Evolutionary conservation across 2,797 vertebrate genomes (phyloP).

Genomic region (Crenuchus spilurus): DNA sequence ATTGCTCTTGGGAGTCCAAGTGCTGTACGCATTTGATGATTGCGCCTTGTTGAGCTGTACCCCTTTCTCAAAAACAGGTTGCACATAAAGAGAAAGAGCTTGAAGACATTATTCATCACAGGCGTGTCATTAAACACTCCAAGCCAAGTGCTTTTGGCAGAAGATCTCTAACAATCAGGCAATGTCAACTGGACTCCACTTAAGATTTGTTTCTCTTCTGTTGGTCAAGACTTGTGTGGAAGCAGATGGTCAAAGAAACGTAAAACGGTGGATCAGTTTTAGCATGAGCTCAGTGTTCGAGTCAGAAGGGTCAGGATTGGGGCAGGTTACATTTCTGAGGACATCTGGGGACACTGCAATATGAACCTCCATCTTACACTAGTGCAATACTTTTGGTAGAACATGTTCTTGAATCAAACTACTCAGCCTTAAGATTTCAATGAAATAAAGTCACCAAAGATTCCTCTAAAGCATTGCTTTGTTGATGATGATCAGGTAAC

Average conservation of each 20-base stretch:
- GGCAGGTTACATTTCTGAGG: conserved; percentile 4
- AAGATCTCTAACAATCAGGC: no score
- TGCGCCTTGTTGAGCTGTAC: neutral
- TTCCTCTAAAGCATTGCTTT: no score
- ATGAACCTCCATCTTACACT: neutral
- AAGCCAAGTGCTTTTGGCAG: conserved; percentile 43
- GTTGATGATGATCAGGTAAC: no score
- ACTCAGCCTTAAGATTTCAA: no score
- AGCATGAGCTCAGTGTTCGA: neutral
- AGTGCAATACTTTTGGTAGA: neutral
- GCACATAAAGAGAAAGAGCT: conserved; percentile 1
- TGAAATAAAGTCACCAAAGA: no score
- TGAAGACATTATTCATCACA: neutral
- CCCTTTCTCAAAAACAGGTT: neutral
- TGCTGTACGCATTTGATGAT: neutral
- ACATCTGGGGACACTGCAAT: conserved; percentile 5
- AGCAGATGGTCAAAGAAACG: conserved; percentile 25
- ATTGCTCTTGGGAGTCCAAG: conserved; percentile 32
- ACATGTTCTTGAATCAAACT: neutral
- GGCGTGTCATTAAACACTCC: conserved; percentile 37
- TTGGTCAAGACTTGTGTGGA: neutral
- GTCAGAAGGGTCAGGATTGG: neutral
- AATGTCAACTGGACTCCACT: no score
- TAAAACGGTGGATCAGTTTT: neutral
- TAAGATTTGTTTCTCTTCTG: no score